Percentiles rank a stretch among this genome's conserved stretches.
Conservation (phyloP, 2,113 vertebrate genomes). For the Serilophus lunatus region DNA sequence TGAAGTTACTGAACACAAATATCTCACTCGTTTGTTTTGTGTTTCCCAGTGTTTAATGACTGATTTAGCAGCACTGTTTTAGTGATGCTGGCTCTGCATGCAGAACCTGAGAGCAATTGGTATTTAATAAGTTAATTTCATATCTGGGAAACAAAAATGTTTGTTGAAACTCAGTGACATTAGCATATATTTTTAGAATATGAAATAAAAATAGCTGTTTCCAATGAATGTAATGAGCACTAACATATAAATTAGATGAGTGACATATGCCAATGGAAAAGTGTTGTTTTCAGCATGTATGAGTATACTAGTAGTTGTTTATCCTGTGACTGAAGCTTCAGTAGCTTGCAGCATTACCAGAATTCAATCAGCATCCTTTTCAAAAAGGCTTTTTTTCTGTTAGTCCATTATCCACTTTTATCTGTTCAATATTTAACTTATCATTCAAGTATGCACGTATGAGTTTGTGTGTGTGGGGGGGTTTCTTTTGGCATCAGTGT, state of each 20-base stretch:
- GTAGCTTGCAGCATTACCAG: not conserved
- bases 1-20: not conserved
- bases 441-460: not conserved
- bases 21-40: not conserved
- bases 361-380: not conserved
- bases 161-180: not conserved
- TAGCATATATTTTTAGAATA: not conserved
- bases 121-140: not conserved
- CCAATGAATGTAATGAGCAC: not conserved
- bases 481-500: not conserved
- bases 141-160: not conserved
- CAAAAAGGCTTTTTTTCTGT: not conserved
- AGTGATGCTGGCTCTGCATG: not conserved
- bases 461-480: not conserved
- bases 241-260: not conserved
- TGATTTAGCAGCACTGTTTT: not conserved
- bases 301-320: not conserved
- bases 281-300: not conserved
- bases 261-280: not conserved
- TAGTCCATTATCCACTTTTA: not conserved
- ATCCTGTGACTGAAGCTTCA: not conserved
- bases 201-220: not conserved
- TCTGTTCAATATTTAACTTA: not conserved
- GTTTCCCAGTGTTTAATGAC: not conserved
- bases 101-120: not conserved